Evolutionary conservation across 2,888 invertebrate species (phyloP).

Genomic region (Hydrotaea cyrtoneurina): DNA sequence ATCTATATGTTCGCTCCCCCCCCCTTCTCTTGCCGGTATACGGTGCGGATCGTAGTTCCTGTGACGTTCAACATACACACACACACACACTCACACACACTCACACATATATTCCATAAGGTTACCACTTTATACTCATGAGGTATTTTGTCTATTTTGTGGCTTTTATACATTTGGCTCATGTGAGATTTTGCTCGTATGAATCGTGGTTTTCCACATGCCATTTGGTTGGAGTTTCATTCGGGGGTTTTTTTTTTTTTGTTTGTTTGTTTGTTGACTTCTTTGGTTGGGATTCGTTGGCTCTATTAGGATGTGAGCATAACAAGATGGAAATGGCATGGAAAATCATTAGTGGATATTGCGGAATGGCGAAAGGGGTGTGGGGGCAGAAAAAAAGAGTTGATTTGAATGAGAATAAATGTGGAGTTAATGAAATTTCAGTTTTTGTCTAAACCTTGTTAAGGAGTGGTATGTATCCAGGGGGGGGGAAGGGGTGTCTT

Average conservation of each 20-base stretch:
- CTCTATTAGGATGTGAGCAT: not conserved
- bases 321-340: slow-evolving; percentile 8
- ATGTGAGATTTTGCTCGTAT: not conserved
- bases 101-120: slow-evolving; percentile 41
- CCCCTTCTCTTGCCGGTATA: not conserved
- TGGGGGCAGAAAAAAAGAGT: slow-evolving; percentile 1
- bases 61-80: no score
- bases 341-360: slow-evolving; percentile 10
- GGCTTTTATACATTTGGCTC: slow-evolving; percentile 39
- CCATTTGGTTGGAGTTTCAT: slow-evolving; percentile 15
- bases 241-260: not conserved
- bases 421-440: slow-evolving; percentile 28
- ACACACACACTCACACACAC: no score
- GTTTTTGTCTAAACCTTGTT: not conserved
- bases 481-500: no score
- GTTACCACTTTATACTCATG: slow-evolving; percentile 34
- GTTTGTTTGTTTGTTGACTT: slow-evolving; percentile 1
- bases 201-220: slow-evolving; percentile 27
- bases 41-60: no score
- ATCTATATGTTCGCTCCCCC: not conserved
- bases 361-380: not conserved
- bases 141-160: slow-evolving; percentile 50
- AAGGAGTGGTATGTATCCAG: no score
- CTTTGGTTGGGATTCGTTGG: not conserved
- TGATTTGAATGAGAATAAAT: slow-evolving; percentile 30